phyloP scores from a whole-genome alignment of 30 jellyfish, hydroid and myxozoan genomes.

The Sanderia malayensis region DNA sequence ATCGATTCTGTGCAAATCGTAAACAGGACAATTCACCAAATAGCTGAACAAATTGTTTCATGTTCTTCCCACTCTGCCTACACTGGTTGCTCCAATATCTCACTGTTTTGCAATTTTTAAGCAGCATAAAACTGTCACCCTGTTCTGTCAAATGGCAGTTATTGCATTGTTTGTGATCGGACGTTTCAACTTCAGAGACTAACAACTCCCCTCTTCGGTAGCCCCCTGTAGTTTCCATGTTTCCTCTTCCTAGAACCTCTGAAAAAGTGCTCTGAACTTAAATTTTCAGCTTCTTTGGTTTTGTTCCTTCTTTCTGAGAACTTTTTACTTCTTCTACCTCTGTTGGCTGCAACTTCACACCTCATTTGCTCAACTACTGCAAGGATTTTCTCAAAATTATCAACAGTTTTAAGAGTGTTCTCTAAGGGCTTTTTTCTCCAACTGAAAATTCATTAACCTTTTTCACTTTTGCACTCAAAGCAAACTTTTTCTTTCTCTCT shows the following conservation, averaged over 20 bases:
- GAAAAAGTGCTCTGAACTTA: not conserved
- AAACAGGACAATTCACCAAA: slow-evolving; percentile 31
- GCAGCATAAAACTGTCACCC: slow-evolving; percentile 6
- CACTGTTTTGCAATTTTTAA: slow-evolving; percentile 9
- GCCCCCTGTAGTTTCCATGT: slow-evolving; percentile 23
- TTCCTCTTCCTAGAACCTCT: not conserved
- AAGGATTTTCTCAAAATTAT: slow-evolving; percentile 19
- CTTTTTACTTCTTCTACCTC: slow-evolving; percentile 5
- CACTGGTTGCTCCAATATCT: slow-evolving; percentile 16
- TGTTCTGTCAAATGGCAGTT: slow-evolving; percentile 5
- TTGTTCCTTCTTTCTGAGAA: slow-evolving; percentile 11
- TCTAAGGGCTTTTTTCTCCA: slow-evolving; percentile 14
- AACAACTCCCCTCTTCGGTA: not conserved
- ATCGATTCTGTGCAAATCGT: slow-evolving; percentile 48
- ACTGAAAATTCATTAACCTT: slow-evolving; percentile 27
- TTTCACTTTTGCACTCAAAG: not conserved
- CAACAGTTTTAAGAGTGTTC: not conserved
- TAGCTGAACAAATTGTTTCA: not conserved
- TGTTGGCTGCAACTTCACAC: slow-evolving; percentile 35
- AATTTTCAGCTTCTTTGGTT: not conserved
- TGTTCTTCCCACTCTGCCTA: slow-evolving; percentile 16
- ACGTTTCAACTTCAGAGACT: slow-evolving; percentile 15
- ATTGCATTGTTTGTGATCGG: slow-evolving; percentile 7
- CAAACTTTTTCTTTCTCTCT: slow-evolving; percentile 51
- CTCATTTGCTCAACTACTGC: slow-evolving; percentile 26